Percentiles rank a stretch among this genome's conserved stretches.
Conservation (phyloP, 1,140 invertebrate genomes). For the Capitella teleta region DNA sequence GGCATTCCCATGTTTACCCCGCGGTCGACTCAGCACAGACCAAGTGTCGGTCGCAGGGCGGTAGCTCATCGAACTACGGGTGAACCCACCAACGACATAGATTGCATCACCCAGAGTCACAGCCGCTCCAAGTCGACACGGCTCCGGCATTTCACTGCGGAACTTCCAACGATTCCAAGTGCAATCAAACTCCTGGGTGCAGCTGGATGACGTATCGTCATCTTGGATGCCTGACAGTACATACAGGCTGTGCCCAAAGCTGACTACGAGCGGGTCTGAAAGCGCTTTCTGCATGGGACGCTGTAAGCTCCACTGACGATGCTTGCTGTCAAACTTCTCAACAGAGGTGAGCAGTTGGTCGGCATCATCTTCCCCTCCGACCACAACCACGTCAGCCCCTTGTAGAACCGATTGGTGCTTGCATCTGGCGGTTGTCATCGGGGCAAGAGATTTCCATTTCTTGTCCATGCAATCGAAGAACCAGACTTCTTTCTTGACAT, state of each 20-base stretch:
- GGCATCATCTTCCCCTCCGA: not conserved
- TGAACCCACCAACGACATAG: not conserved
- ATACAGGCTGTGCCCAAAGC: not conserved
- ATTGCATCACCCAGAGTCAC: not conserved
- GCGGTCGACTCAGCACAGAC: not conserved
- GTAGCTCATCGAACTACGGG: not conserved
- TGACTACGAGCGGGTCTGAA: not conserved
- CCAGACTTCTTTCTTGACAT: not conserved
- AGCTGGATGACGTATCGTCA: not conserved
- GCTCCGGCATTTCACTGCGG: constrained; percentile 1
- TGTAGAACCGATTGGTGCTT: not conserved
- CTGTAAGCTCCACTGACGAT: not conserved
- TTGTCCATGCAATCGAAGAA: not conserved
- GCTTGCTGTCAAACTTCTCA: not conserved
- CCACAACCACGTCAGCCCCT: not conserved
- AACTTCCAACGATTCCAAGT: not conserved
- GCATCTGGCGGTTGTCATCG: not conserved
- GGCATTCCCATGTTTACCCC: not conserved
- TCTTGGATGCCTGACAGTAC: not conserved
- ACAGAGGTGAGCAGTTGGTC: not conserved
- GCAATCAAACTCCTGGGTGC: not conserved
- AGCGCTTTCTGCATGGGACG: not conserved
- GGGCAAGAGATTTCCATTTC: constrained; percentile 3
- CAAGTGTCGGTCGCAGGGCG: not conserved
- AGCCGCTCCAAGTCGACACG: not conserved